A percentile compares a stretch with the other conserved stretches of the same genome.
Conservation (phyloP, 1,140 invertebrate species). For the Apocrypta bakeri region DNA sequence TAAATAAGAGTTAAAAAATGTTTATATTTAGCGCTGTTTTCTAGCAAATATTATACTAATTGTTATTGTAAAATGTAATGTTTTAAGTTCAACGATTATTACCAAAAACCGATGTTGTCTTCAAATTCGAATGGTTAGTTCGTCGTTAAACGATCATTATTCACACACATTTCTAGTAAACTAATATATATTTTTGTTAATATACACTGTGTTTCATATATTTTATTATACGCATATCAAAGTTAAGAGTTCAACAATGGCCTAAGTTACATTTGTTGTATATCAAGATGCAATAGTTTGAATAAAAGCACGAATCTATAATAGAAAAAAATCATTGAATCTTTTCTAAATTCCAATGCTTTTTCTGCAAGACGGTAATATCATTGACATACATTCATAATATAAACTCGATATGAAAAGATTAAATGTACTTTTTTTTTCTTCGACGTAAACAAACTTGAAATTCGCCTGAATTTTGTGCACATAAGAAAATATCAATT, state of each 20-base stretch:
- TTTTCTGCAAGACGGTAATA: too few relatives aligned
- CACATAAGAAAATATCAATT: not conserved
- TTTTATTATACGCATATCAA: conserved; percentile 1
- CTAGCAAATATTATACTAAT: not conserved
- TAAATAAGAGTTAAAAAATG: not conserved
- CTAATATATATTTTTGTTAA: conserved; percentile 19
- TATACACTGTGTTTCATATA: not conserved
- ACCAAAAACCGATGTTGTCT: not conserved
- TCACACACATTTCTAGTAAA: not conserved
- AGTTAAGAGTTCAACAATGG: not conserved
- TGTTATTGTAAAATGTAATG: not conserved
- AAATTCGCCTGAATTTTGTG: too few relatives aligned
- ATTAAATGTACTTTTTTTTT: too few relatives aligned
- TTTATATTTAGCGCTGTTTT: not conserved
- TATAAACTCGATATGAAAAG: not conserved
- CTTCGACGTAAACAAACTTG: too few relatives aligned
- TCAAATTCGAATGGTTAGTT: not conserved
- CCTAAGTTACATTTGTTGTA: conserved; percentile 10
- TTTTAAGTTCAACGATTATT: not conserved
- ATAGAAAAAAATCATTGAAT: not conserved
- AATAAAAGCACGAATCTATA: not conserved
- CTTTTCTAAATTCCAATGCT: not conserved
- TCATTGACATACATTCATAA: too few relatives aligned
- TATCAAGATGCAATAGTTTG: not conserved
- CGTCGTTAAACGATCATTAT: not conserved